A percentile compares a stretch with the other conserved stretches of the same genome.
phyloP scores from a whole-genome alignment of 1,140 invertebrate species.

The Homalodisca vitripennis region DNA sequence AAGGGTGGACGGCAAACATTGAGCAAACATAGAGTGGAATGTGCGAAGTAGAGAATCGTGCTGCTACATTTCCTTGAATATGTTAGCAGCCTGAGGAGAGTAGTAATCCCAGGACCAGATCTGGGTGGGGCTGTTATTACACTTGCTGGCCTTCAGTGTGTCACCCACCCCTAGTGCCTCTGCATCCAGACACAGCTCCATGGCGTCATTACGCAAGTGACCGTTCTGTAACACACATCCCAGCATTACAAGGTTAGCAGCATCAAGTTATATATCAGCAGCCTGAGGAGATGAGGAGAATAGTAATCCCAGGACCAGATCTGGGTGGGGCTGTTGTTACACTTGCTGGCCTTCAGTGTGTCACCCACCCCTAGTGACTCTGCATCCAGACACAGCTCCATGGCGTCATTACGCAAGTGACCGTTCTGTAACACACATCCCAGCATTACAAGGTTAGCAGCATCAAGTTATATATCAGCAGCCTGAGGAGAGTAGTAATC shows the following conservation, averaged over 20 bases:
- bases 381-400: conserved; percentile 48
- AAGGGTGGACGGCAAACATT: conserved; percentile 15
- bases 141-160: conserved; percentile 2
- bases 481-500: no score
- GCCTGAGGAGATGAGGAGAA: no score
- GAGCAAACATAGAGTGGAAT: not conserved
- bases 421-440: no score
- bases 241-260: no score
- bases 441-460: no score
- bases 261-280: no score
- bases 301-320: no score
- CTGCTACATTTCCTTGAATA: no score
- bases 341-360: conserved; percentile 2
- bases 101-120: conserved; percentile 36
- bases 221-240: no score
- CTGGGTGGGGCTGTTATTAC: conserved; percentile 8
- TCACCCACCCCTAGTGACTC: conserved; percentile 34
- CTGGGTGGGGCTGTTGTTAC: no score
- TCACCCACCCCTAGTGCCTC: conserved; percentile 34
- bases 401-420: conserved; percentile 46
- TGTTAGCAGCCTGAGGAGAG: not conserved
- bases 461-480: no score
- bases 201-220: conserved; percentile 46
- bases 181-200: conserved; percentile 48
- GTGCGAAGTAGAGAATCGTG: not conserved